Base-by-base conservation (phyloP, 1,140 invertebrate genomes). In the Apis florea region DNA sequence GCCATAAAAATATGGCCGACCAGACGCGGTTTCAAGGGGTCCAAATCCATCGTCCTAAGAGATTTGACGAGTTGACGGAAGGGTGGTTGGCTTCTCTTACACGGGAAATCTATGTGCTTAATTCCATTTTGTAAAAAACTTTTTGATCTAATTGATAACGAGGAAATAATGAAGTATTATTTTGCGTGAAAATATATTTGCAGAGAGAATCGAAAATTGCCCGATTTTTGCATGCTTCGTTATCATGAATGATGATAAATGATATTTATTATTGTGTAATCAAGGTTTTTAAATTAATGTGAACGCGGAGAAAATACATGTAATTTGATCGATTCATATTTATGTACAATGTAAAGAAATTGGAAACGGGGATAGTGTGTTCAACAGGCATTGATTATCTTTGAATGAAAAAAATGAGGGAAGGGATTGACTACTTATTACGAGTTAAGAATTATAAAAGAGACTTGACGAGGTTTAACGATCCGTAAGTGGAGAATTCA, bases 1-100 rank as follows among this genome's bases (percentile, higher is more conserved):
- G 1, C 88, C 31, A 85, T 87, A 93, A 93, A 93, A 93, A 91
- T 92, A 94, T 94, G 92, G 92, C 92, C 90, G 93, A 90, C 90
- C 89, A 91, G 89, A 91, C 86, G 89, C 87, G 90, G 89, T 90
- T 90, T 81, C 88, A 79, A 85, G 89, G 91, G 91, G 88, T 85
- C 12, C 80, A 64, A 79, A 71, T 59, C 54, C 81, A 68, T 83
- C 87, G 58, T 72, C 54, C 53, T 53, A 66, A 40, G 79, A 76
- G 59, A 31, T n/a, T 58, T 17, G 49, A 24, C 49, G 31, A 66
- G 13, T 68, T 47, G 53, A 72, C 75, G 58, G 71, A 81, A 64
- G 75, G 24, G 67, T 47, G 53, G 72, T 54, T 61, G 31, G 13
- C 49, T 54, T 47, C 40, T 73, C 64, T 84, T 74, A 17, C 5